Base-by-base conservation (phyloP, 2,888 invertebrate genomes). In the Agriopis leucophaearia region DNA sequence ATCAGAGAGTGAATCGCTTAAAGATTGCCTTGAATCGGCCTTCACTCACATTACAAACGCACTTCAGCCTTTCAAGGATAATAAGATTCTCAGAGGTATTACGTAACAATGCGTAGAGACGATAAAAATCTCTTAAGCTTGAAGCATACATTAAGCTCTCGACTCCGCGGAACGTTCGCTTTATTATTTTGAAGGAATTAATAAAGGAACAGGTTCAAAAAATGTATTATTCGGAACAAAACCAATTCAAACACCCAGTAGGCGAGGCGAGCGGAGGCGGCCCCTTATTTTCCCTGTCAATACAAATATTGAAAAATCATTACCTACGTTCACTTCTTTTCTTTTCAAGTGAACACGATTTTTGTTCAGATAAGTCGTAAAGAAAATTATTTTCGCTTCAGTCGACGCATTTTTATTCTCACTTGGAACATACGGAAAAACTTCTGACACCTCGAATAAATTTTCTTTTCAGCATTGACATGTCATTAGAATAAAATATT, bases 231-330 rank as follows among this genome's bases (percentile, higher is more conserved):
- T 64, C 65, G 54, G 66, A 70, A 74, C 68, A 69, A 74, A 74
- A 76, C 76, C 79, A 79, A 77, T 78, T 69, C 74, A 71, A 74
- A 74, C 74, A 74, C 56, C 79, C 77, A 73, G 69, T 70, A 76
- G 76, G 68, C 74, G 75, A 77, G 76, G 74, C 75, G 72, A 67
- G 72, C 66, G 73, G 73, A 74, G 77, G 74, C 79, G 69, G 76
- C 74, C 81, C 79, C 75, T 81, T 85, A 87, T 85, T 85, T 85
- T 83, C 79, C 81, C 77, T 81, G 83, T 83, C 84, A 86, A 87
- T 84, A 87, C 82, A 86, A 87, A 86, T 85, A 86, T 84, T 85
- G 84, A 85, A 85, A 88, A 87, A 85, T 86, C 83, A 85, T 88
- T 87, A 86, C 81, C 80, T 78, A 75, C 80, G 80, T 81, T 82